A percentile compares a stretch with the other conserved stretches of the same genome.
Conservation (phyloP, 2,113 vertebrate species). For the Furnarius figulus region DNA sequence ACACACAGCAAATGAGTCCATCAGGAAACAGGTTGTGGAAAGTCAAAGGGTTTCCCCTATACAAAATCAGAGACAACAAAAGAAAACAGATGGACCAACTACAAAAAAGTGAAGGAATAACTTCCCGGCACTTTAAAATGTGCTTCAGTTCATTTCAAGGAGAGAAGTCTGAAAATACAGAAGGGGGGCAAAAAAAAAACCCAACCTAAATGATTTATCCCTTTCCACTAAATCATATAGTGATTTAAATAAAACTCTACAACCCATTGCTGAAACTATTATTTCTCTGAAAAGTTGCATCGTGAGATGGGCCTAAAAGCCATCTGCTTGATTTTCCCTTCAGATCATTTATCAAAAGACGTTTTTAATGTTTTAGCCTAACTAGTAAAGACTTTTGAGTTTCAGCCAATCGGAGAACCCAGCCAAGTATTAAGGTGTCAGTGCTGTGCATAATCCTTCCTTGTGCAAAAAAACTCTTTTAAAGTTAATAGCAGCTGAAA, state of each 20-base stretch:
- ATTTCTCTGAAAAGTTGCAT: slow-evolving; percentile 15
- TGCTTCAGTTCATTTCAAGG: not conserved
- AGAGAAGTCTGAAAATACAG: not conserved
- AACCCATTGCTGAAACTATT: slow-evolving; percentile 38
- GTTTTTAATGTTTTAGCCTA: slow-evolving; percentile 53
- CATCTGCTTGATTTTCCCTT: slow-evolving; percentile 60
- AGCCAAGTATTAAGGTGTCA: slow-evolving; percentile 37
- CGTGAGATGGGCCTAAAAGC: not conserved
- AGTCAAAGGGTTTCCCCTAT: not conserved
- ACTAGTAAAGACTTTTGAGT: slow-evolving; percentile 43
- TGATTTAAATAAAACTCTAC: slow-evolving; percentile 37
- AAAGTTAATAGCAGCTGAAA: slow-evolving; percentile 52
- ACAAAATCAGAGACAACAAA: not conserved
- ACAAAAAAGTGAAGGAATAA: not conserved
- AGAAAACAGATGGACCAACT: not conserved
- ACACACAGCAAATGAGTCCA: not conserved
- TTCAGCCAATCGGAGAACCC: not conserved
- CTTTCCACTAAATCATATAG: not conserved
- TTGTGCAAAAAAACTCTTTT: not conserved
- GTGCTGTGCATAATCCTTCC: slow-evolving; percentile 34
- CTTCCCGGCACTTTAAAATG: not conserved
- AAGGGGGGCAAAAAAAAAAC: not conserved
- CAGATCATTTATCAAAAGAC: slow-evolving; percentile 57
- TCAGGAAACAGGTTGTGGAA: not conserved
- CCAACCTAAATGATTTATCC: not conserved